Base-by-base conservation (phyloP, 2,113 vertebrate species). In the Oreamnos americanus region DNA sequence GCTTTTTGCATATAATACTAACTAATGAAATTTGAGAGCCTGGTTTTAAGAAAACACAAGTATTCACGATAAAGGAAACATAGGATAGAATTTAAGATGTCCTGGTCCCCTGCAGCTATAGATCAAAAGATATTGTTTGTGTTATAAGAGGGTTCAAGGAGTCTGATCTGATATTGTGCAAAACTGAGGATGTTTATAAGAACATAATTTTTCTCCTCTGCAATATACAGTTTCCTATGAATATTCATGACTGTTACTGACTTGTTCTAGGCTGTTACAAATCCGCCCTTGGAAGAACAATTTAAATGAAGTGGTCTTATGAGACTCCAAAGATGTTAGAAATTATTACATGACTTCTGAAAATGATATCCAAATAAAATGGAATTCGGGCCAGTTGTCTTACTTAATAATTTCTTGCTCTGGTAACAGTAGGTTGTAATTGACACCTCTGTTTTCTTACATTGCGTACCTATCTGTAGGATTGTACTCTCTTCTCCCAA, bases 81-180 rank as follows among this genome's bases (percentile, higher is more conserved):
- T 78, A 49, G 78, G 71, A 58, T 87, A 67, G 94, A 91, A 74
- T 49, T 26, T 85, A 92, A 94, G 28, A 84, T 39, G n/a, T 36
- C 82, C 36, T n/a, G 14, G 47, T 43, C 11, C 89, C 91, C 55
- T 57, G 83, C 14, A 92, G 49, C 92, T 74, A 71, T 93, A 84
- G 90, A 96, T 93, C 94, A 94, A 81, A 90, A 97, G 82, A 55
- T 78, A 94, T 19, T 94, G 94, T 90, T 97, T 51, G 28, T 74
- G 94, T 74, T 57, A 81, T 51, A 62, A 96, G 81, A 81, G 64
- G 51, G 64, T 60, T 94, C 36, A 30, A 95, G 94, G 51, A 96
- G 67, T 83, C 60, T 43, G 39, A 88, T 91, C 85, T 60, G 51
- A 94, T 79, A 67, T 53, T 85, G 36, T 92, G 49, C 64, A 49